Evolutionary conservation across 2,113 vertebrate genomes (phyloP).

Genomic region (Solenodon paradoxus): DNA sequence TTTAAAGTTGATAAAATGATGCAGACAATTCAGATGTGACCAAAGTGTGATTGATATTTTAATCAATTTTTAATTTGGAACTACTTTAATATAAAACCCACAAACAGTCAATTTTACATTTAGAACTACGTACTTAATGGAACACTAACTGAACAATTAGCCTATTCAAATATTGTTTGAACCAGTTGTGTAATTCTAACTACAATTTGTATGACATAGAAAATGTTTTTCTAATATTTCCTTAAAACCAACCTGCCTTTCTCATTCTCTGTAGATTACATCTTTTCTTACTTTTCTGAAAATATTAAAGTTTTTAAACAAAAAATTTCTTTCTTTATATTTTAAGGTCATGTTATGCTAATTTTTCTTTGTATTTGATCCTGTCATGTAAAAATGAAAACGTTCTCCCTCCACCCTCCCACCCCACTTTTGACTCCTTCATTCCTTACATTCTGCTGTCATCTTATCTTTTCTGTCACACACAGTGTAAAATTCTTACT

Average conservation of each 20-base stretch:
- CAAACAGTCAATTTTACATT: neutral
- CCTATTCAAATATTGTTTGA: neutral
- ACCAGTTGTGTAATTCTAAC: neutral
- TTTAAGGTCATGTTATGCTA: neutral
- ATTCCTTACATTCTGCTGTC: neutral
- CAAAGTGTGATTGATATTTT: constrained; percentile 20
- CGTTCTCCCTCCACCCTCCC: neutral
- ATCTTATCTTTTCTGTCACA: neutral
- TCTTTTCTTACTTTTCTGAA: neutral
- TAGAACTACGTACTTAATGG: neutral
- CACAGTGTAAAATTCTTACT: neutral
- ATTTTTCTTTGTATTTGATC: neutral
- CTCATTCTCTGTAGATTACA: neutral
- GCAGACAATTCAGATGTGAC: neutral
- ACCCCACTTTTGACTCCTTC: neutral
- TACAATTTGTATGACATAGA: neutral
- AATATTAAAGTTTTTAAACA: neutral
- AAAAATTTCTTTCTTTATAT: neutral
- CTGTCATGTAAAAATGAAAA: neutral
- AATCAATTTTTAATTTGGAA: neutral
- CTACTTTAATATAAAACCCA: neutral
- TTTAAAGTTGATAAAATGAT: neutral
- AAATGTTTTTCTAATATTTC: neutral
- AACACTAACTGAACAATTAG: neutral
- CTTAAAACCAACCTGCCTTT: neutral